Conservation (phyloP, 2,797 vertebrate species). For the Momotus momota region DNA sequence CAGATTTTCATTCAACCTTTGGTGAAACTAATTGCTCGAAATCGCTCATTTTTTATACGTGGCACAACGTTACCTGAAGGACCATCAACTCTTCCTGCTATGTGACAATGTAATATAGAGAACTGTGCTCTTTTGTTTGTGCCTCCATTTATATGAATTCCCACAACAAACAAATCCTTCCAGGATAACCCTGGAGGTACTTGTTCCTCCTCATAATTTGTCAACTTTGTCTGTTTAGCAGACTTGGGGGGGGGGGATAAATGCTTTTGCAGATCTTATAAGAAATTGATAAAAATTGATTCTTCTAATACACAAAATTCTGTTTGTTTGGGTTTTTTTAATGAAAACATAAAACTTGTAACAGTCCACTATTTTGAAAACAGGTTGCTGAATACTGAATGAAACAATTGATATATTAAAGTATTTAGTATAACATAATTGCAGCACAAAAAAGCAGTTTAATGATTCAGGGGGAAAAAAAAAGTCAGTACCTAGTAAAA, state of each 20-base stretch:
- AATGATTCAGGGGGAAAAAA: not conserved
- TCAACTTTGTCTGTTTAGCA: not conserved
- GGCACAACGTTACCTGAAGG: slow-evolving; percentile 30
- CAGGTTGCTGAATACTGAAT: not conserved
- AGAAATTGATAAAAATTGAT: not conserved
- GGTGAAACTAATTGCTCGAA: slow-evolving; percentile 21
- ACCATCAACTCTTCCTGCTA: not conserved
- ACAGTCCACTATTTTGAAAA: not conserved
- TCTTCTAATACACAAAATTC: not conserved
- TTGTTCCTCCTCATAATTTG: not conserved
- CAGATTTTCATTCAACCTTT: slow-evolving; percentile 1
- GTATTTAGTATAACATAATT: not conserved
- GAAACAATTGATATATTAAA: not conserved
- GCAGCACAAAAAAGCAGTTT: not conserved
- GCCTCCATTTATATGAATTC: slow-evolving; percentile 19
- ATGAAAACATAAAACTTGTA: not conserved
- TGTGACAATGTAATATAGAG: not conserved
- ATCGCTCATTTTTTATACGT: slow-evolving; percentile 17
- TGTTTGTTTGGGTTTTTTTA: fast-evolving
- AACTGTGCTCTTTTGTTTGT: not conserved
- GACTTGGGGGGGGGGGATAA: not conserved
- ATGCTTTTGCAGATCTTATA: not conserved
- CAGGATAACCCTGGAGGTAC: not conserved
- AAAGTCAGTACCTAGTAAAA: not conserved
- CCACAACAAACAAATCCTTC: not conserved